A percentile compares a stretch with the other conserved stretches of the same genome.
Conservation (phyloP, 2,888 invertebrate species). For the Andrena minutula region DNA sequence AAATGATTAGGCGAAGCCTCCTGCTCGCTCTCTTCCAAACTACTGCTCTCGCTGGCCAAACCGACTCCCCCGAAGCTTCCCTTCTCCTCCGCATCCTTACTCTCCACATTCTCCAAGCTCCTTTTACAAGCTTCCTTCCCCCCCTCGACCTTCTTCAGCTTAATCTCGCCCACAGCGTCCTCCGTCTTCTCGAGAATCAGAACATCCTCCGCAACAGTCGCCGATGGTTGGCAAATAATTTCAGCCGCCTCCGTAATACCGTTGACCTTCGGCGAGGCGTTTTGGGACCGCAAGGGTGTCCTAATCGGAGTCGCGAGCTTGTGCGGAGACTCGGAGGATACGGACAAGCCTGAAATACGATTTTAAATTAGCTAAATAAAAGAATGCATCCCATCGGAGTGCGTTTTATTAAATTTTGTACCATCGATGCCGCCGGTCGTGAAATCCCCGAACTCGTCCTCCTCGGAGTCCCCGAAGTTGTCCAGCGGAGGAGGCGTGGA, state of each 20-base stretch:
- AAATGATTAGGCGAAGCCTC: slow-evolving; percentile 75
- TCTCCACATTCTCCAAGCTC: slow-evolving; percentile 62
- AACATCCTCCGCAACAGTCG: slow-evolving; percentile 71
- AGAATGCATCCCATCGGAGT: neutral
- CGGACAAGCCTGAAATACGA: slow-evolving; percentile 77
- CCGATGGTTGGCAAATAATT: slow-evolving; percentile 25
- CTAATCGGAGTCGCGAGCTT: slow-evolving; percentile 78
- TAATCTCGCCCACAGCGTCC: slow-evolving; percentile 77
- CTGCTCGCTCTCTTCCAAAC: slow-evolving; percentile 76
- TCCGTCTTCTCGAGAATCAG: slow-evolving; percentile 79
- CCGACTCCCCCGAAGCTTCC: slow-evolving; percentile 69
- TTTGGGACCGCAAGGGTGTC: slow-evolving; percentile 76
- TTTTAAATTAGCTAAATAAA: neutral
- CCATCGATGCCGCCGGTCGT: slow-evolving; percentile 82
- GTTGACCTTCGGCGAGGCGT: slow-evolving; percentile 79
- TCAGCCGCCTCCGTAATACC: slow-evolving; percentile 69
- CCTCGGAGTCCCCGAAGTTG: slow-evolving; percentile 86
- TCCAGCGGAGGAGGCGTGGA: slow-evolving; percentile 89
- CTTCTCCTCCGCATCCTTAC: slow-evolving; percentile 65
- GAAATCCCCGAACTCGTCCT: slow-evolving; percentile 86
- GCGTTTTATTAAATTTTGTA: slow-evolving; percentile 40
- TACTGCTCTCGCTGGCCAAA: slow-evolving; percentile 77
- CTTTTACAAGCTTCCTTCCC: slow-evolving; percentile 60
- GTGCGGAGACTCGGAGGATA: slow-evolving; percentile 82
- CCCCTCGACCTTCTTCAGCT: slow-evolving; percentile 75